These are phyloP conservation scores for Deilephila porcellus DNA, from an alignment of 2,888 invertebrate genomes.

Conservation along the genomic window DNA sequence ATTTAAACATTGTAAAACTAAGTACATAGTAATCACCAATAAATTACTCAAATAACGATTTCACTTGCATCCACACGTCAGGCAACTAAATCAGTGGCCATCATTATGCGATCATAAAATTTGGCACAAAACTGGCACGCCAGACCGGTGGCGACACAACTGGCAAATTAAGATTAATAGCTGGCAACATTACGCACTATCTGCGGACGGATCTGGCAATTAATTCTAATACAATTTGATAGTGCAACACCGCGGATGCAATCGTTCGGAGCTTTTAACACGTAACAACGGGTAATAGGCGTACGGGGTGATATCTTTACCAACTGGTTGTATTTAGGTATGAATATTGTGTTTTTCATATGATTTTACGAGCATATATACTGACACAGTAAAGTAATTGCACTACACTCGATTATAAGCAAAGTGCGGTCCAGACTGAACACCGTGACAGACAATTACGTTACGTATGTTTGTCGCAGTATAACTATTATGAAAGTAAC, in stretches of 20 bases:
- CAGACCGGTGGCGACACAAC: background rate
- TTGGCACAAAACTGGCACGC: slow-evolving; percentile 17
- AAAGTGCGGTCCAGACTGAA: no score
- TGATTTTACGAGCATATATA: no score
- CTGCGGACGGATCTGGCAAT: slow-evolving; percentile 59
- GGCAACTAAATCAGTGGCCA: background rate
- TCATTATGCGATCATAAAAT: background rate
- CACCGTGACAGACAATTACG: no score
- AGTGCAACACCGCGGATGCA: slow-evolving; percentile 19
- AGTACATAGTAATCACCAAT: no score
- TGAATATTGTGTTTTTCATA: background rate
- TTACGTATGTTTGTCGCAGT: no score
- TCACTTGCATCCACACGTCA: background rate
- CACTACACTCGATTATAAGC: no score
- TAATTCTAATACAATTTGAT: slow-evolving; percentile 59
- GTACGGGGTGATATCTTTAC: slow-evolving; percentile 10
- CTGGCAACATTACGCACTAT: slow-evolving; percentile 41
- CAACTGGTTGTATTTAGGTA: background rate
- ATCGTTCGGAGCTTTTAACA: slow-evolving; percentile 28
- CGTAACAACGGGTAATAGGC: slow-evolving; percentile 22
- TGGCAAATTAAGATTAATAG: slow-evolving; percentile 60
- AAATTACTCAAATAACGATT: background rate
- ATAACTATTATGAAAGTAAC: no score
- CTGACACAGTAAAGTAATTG: no score
- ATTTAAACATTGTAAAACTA: no score